A percentile compares a stretch with the other conserved stretches of the same genome.
phyloP scores from a whole-genome alignment of 2,888 invertebrate genomes.

The Agriopis leucophaearia region DNA sequence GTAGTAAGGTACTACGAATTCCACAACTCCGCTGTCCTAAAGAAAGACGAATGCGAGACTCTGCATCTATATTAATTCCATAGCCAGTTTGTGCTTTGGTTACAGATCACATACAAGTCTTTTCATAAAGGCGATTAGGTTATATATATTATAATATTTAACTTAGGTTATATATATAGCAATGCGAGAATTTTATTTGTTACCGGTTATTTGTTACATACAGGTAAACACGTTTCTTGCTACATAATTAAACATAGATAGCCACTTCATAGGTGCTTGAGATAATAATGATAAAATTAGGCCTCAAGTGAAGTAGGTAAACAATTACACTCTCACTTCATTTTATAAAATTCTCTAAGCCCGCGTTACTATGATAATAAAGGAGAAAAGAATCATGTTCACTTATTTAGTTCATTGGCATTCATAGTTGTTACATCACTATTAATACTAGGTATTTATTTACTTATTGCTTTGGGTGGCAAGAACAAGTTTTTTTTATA shows the following conservation, averaged over 20 bases:
- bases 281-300: slow-evolving; percentile 19
- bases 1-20: no score
- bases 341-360: slow-evolving; percentile 2
- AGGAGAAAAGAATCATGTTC: not conserved
- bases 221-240: not conserved
- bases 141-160: no score
- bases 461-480: not conserved
- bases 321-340: not conserved
- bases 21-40: no score
- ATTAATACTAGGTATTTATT: no score
- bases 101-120: no score
- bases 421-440: slow-evolving; percentile 6
- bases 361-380: slow-evolving; percentile 1
- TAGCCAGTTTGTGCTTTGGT: no score
- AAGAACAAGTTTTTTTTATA: slow-evolving; percentile 1
- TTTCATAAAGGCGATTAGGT: no score
- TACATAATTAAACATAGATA: slow-evolving; percentile 2
- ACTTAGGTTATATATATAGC: no score
- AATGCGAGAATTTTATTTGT: no score
- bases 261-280: not conserved
- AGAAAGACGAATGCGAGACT: no score
- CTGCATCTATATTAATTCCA: no score
- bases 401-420: slow-evolving; percentile 7
- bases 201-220: no score
- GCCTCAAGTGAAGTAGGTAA: not conserved